Evolutionary conservation across 2,797 vertebrate species (phyloP), one percentile per base, ranked within the genome.

Genomic region (Sebastes variabilis): DNA sequence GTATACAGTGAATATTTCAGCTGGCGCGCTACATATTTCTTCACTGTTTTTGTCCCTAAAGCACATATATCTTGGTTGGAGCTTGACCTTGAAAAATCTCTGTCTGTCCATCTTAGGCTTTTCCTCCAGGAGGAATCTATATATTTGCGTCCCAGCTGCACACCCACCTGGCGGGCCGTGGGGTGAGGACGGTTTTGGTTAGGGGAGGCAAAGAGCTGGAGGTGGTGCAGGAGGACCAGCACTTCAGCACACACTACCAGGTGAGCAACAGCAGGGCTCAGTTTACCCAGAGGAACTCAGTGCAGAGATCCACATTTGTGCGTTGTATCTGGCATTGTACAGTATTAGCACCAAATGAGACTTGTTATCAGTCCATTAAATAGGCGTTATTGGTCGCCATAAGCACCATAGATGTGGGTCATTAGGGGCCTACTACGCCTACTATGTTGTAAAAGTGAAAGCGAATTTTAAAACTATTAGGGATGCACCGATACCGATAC

Each of bases 91-190:
- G 12, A 66, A 61, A 38, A 8, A 14, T 61, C 4, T 18, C 32
- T 24, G 24, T 81, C 18, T 66, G 25, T 86, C 14, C 34, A 1
- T 56, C 32, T 73, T n/a, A 99, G 98, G 97, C 97, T 65, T 93
- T 99, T 74, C 97, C 98, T 0, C 10, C 79, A 2, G 89, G 90
- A 0, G 98, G 98, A 56, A 98, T 99, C 87, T 94, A 78, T 72
- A 96, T 99, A 86, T 99, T 99, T 18, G 99, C 98, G 2, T 99
- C 98, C 0, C 99, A 99, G 95, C 97, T 99, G 65, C 99, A 99
- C 95, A 99, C 98, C 0, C 98, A 99, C 93, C 93, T 99, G 92
- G 95, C 97, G 0, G 98, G 99, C 3, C 94, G 93, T 0, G 94
- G 94, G 27, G 97, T 99, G 89, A 94, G 93, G 87, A 99, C 98